Evolutionary conservation across 2,113 vertebrate species (phyloP), one percentile per base, ranked within the genome.

Genomic region (Hippocampus zosterae): DNA sequence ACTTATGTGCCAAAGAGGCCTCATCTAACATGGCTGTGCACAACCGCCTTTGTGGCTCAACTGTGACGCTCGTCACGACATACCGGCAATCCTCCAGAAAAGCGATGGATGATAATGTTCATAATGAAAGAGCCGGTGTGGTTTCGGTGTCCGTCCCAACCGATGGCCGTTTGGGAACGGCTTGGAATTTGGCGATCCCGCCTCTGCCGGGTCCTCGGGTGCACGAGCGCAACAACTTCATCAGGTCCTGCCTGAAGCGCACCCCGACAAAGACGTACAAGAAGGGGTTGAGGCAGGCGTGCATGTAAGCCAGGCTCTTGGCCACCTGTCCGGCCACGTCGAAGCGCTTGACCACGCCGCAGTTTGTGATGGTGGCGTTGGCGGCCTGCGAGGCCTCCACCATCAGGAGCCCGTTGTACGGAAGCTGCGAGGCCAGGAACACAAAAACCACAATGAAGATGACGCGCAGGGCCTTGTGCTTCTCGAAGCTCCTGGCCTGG

Each of bases 271-370:
- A 98, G 37, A 93, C 94, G 0, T 96, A 97, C 70, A 98, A 86
- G 68, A 96, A 81, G 0, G 96, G 96, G 83, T 97, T 97, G 62
- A 96, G 88, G 86, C 96, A 97, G 64, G 94, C 93, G 60, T 97
- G 96, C 11, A 92, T 88, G 63, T 92, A 97, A 3, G 96, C 95
- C 0, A 96, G 74, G 72, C 88, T 91, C 77, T 94, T 94, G 16
- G 93, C 91, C 27, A 96, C 75, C 85, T 95, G 94, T 70, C 92
- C 84, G 0, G 87, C 91, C 0, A 95, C 79, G 66, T 95, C 93
- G 1, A 96, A 82, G 3, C 0, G 8, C 18, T 52, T 68, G 0
- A 83, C 55, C 1, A 62, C 25, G 1, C 70, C 0, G 7, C 96
- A 98, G 3, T 80, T 79, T 4, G 85, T 90, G 15, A 84, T 88